Conservation (phyloP, 2,888 invertebrate species). For the Epiblema foenella region DNA sequence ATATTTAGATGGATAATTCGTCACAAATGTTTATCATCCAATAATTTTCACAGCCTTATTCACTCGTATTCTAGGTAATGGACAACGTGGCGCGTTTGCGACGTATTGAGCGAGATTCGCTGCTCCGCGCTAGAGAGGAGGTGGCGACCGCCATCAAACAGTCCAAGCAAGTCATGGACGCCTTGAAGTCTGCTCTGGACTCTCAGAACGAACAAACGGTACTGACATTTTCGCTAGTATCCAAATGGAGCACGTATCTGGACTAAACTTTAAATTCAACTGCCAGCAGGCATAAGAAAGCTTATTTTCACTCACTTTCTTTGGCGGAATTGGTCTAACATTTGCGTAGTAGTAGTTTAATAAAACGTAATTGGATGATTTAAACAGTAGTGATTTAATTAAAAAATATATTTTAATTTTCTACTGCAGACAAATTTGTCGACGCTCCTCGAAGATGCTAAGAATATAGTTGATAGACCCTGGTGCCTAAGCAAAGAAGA, state of each 20-base stretch:
- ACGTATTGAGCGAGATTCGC: slow-evolving; percentile 29
- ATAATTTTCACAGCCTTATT: no score
- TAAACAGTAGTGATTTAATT: background rate
- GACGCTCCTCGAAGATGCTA: slow-evolving; percentile 35
- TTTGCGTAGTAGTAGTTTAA: background rate
- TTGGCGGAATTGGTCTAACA: no score
- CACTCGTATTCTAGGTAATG: slow-evolving; percentile 6
- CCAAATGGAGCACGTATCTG: background rate
- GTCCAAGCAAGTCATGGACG: slow-evolving; percentile 20
- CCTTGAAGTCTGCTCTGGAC: slow-evolving; percentile 23
- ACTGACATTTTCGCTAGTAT: background rate
- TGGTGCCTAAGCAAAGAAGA: slow-evolving; percentile 29
- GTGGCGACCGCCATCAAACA: slow-evolving; percentile 30
- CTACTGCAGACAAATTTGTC: slow-evolving; percentile 21
- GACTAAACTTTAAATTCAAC: no score
- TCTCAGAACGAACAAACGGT: slow-evolving; percentile 17
- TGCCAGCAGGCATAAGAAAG: no score
- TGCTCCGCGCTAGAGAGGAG: slow-evolving; percentile 23
- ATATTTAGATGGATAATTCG: no score
- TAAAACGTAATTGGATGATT: background rate
- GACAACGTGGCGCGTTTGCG: slow-evolving; percentile 22
- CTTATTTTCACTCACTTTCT: no score
- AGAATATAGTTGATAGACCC: slow-evolving; percentile 21
- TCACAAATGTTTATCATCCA: no score
- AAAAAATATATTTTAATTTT: background rate